phyloP scores from a whole-genome alignment of 2,113 vertebrate genomes.

The Bufo bufo region DNA sequence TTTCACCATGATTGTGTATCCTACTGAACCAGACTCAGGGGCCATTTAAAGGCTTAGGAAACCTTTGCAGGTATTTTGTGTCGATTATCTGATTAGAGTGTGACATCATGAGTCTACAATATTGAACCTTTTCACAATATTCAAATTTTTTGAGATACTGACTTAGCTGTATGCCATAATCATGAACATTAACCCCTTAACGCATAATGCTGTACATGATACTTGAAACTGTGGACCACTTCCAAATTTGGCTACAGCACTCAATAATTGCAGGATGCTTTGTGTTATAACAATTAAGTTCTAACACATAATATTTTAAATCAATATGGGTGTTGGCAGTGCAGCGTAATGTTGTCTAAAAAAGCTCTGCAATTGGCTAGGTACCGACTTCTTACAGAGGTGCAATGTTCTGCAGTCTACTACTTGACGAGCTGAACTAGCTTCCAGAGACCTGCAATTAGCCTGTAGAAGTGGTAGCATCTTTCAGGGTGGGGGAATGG shows the following conservation, averaged over 20 bases:
- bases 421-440: neutral
- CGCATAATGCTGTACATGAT: neutral
- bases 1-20: no score
- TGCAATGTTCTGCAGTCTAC: conserved; percentile 30
- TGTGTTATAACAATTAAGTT: neutral
- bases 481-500: neutral
- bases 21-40: no score
- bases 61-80: no score
- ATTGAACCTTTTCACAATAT: no score
- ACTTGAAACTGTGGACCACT: neutral
- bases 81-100: no score
- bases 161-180: no score
- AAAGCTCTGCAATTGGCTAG: neutral
- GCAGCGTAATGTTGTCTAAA: neutral
- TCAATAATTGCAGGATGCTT: neutral
- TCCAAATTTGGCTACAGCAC: neutral
- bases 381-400: neutral
- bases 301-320: neutral
- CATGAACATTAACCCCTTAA: no score
- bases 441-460: conserved; percentile 10
- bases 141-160: no score
- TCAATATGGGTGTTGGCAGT: neutral
- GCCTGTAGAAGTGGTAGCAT: neutral
- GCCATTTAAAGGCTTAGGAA: no score
- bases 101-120: no score